Conservation (phyloP, 2,797 vertebrate genomes). For the Tragopan temminckii region DNA sequence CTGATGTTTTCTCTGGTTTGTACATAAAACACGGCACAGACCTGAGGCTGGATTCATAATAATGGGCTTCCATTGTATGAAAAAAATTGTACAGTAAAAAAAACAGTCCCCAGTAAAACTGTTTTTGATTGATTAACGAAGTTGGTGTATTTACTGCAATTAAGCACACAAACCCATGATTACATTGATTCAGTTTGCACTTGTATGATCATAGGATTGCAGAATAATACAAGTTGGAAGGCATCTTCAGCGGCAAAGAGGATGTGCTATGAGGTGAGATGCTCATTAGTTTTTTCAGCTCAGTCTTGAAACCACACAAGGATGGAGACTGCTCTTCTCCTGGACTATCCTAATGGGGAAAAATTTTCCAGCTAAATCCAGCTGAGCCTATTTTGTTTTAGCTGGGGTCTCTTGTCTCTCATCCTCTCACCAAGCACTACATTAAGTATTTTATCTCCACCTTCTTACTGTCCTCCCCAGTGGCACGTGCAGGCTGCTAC, state of each 20-base stretch:
- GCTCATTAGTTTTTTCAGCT: not conserved
- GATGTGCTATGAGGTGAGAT: not conserved
- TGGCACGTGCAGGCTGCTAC: not conserved
- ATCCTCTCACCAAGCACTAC: fast-evolving
- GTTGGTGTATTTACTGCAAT: not conserved
- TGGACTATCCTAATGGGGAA: not conserved
- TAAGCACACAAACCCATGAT: not conserved
- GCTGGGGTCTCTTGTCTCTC: not conserved
- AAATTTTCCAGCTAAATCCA: not conserved
- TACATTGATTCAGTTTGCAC: not conserved
- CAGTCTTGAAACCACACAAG: not conserved
- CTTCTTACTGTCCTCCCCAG: not conserved
- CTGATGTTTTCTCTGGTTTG: slow-evolving; percentile 32
- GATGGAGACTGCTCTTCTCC: not conserved
- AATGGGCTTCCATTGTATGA: not conserved
- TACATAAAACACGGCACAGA: not conserved
- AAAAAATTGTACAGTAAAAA: not conserved
- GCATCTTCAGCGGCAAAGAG: not conserved
- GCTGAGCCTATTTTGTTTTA: not conserved
- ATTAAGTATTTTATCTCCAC: not conserved
- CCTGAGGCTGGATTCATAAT: not conserved
- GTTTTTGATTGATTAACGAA: not conserved
- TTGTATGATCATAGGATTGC: not conserved
- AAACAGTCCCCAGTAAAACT: not conserved
- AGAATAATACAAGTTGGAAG: not conserved